phyloP scores from a whole-genome alignment of 2,113 vertebrate species.

The Ranitomeya variabilis region DNA sequence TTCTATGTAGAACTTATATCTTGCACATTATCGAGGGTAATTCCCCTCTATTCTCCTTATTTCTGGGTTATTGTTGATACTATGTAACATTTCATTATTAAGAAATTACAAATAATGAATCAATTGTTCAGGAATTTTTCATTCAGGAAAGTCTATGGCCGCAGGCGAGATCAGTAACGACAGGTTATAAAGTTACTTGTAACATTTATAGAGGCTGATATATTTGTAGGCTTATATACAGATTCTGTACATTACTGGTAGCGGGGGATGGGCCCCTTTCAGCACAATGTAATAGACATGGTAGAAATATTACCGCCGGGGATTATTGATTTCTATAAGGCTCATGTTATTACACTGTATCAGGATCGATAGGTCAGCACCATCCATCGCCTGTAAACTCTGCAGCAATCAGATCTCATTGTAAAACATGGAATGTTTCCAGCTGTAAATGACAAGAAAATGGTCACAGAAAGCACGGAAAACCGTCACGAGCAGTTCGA shows the following conservation, averaged over 20 bases:
- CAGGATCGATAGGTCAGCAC: neutral
- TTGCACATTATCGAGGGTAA: neutral
- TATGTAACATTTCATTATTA: neutral
- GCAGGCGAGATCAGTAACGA: neutral
- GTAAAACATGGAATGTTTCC: neutral
- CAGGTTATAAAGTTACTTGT: neutral
- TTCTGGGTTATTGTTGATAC: neutral
- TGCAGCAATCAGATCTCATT: neutral
- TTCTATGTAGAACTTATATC: no score
- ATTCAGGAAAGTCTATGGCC: neutral
- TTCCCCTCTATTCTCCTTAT: neutral
- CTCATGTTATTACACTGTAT: conserved; percentile 11
- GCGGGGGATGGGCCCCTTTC: neutral
- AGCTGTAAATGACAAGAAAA: neutral
- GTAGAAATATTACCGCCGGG: neutral
- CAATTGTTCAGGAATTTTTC: neutral
- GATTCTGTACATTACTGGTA: no score
- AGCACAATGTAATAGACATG: neutral
- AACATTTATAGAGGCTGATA: neutral
- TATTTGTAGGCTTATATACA: no score
- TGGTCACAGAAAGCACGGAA: neutral
- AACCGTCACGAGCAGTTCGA: no score
- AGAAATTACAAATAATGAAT: neutral
- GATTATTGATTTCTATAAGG: neutral
- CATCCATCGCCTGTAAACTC: neutral